These are phyloP conservation scores for Coboldia fuscipes DNA, from an alignment of 1,140 invertebrate species.

Conservation along the genomic window DNA sequence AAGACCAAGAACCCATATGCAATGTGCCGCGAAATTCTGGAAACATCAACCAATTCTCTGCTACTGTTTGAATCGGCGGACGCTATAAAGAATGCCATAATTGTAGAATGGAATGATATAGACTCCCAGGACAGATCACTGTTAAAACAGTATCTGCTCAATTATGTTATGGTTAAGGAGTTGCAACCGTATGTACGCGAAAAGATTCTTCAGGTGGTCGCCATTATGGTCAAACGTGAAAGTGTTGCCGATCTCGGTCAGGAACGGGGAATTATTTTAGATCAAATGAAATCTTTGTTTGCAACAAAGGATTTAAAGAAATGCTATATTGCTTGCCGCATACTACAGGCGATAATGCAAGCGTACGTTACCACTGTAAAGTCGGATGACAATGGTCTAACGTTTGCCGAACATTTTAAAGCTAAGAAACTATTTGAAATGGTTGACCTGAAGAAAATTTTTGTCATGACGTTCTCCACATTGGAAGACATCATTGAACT, in stretches of 20 bases:
- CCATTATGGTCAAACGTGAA: slow-evolving; percentile 52
- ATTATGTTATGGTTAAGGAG: slow-evolving; percentile 37
- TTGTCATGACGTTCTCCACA: slow-evolving; percentile 22
- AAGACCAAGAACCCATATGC: slow-evolving; percentile 49
- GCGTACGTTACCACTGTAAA: slow-evolving; percentile 53
- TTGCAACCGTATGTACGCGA: slow-evolving; percentile 27
- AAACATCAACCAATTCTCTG: slow-evolving; percentile 44
- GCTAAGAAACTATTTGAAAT: slow-evolving; percentile 55
- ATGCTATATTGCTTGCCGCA: slow-evolving; percentile 45
- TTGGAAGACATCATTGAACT: slow-evolving; percentile 15
- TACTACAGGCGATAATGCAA: slow-evolving; percentile 48
- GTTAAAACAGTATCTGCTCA: slow-evolving; percentile 41
- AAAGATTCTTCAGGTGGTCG: slow-evolving; percentile 39
- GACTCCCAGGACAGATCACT: slow-evolving; percentile 30
- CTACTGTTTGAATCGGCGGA: slow-evolving; percentile 56
- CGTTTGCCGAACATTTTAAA: slow-evolving; percentile 50
- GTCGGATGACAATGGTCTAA: slow-evolving; percentile 50
- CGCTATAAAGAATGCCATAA: slow-evolving; percentile 45
- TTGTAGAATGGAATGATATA: slow-evolving; percentile 46
- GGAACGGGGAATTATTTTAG: slow-evolving; percentile 33
- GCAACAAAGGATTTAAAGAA: slow-evolving; percentile 11
- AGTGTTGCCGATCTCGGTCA: slow-evolving; percentile 36
- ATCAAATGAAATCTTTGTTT: slow-evolving; percentile 39
- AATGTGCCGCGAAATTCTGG: slow-evolving; percentile 41
- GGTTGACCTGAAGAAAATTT: slow-evolving; percentile 43